These are phyloP conservation scores for Syrrhaptes paradoxus DNA, from an alignment of 2,113 vertebrate genomes.

Conservation along the genomic window DNA sequence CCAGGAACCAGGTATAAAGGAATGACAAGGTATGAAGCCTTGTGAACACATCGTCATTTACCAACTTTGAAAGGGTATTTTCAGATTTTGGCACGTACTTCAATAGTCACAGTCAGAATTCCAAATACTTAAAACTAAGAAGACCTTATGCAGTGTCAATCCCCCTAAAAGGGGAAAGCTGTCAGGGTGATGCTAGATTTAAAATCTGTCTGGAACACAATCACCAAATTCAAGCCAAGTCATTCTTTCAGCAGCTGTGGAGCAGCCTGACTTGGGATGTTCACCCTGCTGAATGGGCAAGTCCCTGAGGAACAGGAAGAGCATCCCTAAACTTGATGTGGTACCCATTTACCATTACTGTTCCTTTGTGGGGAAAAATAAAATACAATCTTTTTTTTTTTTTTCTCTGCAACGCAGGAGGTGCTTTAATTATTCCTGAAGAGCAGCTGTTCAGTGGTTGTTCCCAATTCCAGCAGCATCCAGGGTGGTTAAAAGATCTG, in stretches of 20 bases:
- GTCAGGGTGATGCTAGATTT: not conserved
- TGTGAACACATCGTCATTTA: not conserved
- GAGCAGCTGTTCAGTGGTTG: not conserved
- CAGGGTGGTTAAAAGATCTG: not conserved
- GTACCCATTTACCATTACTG: not conserved
- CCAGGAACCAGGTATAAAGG: not conserved
- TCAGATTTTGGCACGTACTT: not conserved
- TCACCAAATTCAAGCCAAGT: not conserved
- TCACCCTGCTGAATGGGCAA: not conserved
- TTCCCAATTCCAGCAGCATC: not conserved
- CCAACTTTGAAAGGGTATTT: not conserved
- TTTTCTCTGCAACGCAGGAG: not conserved
- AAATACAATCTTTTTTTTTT: not conserved
- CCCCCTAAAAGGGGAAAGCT: not conserved
- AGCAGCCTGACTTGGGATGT: not conserved
- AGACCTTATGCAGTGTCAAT: not conserved
- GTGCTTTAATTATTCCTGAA: not conserved
- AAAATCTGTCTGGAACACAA: not conserved
- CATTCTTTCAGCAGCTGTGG: not conserved
- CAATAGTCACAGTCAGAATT: not conserved
- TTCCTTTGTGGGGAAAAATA: not conserved
- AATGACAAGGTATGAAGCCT: fast-evolving
- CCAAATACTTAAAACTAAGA: not conserved
- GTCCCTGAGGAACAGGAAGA: not conserved
- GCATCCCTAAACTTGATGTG: not conserved